Conservation (phyloP, 37 sponge, comb jelly and placozoan species). For the Halisarca cf. caerulea region DNA sequence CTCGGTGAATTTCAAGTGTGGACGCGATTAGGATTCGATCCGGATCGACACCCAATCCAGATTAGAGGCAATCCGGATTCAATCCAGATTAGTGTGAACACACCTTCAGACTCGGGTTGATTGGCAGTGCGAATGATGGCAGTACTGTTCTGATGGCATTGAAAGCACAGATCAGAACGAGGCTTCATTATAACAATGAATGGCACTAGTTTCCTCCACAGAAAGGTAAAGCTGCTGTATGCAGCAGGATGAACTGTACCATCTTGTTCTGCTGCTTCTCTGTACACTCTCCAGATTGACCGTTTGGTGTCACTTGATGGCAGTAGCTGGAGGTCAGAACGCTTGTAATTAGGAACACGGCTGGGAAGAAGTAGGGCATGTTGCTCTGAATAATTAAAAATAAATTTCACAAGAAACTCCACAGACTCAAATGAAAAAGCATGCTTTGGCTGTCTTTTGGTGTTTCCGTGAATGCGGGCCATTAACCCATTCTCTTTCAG, state of each 20-base stretch:
- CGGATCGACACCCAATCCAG: too few species aligned
- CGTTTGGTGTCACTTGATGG: conserved; percentile 20
- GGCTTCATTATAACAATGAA: too few species aligned
- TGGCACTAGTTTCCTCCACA: too few species aligned
- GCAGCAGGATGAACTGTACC: not conserved
- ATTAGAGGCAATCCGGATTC: too few species aligned
- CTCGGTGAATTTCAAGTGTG: too few species aligned
- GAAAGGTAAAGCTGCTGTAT: conserved; percentile 27
- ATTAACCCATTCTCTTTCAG: not conserved
- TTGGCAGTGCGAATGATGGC: too few species aligned
- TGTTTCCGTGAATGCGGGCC: not conserved
- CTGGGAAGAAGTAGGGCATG: conserved; percentile 34
- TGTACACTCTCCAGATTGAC: not conserved
- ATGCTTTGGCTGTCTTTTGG: not conserved
- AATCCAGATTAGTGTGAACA: too few species aligned
- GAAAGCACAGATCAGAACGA: too few species aligned
- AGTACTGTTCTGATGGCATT: too few species aligned
- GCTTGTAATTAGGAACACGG: conserved; percentile 16
- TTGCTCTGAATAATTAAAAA: conserved; percentile 30
- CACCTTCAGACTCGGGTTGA: too few species aligned
- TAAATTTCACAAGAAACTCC: not conserved
- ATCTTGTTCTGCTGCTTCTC: not conserved
- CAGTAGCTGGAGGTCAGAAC: conserved; percentile 20
- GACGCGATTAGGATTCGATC: too few species aligned
- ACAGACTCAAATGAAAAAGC: not conserved